Evolutionary conservation across 2,797 vertebrate genomes (phyloP).

Genomic region (Gymnothorax reevesii): DNA sequence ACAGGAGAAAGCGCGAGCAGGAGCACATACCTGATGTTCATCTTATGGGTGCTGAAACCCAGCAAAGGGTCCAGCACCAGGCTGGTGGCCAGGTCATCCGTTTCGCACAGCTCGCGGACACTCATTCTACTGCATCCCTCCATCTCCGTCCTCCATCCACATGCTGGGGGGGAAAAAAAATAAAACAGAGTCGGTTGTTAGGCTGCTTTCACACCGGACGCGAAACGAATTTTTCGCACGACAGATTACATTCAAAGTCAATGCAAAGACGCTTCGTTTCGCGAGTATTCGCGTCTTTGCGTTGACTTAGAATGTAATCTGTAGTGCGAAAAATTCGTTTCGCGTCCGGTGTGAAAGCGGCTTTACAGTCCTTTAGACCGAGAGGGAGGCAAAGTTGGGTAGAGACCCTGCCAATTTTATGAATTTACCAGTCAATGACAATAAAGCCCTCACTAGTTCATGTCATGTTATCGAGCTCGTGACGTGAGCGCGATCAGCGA

Average conservation of each 20-base stretch:
- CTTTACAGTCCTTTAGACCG: not conserved
- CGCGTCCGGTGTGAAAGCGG: no score
- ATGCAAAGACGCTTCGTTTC: no score
- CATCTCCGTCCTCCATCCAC: slow-evolving; percentile 81
- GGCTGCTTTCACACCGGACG: no score
- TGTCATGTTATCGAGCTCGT: not conserved
- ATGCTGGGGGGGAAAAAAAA: slow-evolving; percentile 62
- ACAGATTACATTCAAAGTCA: no score
- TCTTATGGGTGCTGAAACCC: slow-evolving; percentile 92
- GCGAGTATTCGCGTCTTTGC: no score
- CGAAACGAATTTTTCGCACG: no score
- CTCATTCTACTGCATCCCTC: slow-evolving; percentile 91
- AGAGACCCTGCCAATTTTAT: not conserved
- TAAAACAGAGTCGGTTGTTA: slow-evolving; percentile 4
- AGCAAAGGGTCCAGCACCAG: slow-evolving; percentile 87
- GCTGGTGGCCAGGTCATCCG: slow-evolving; percentile 89
- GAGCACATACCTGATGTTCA: slow-evolving; percentile 85
- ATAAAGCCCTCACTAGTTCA: slow-evolving; percentile 35
- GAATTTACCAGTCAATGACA: no score
- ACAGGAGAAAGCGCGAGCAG: not conserved
- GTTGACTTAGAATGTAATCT: no score
- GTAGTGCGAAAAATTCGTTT: no score
- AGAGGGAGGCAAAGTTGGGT: not conserved
- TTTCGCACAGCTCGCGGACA: slow-evolving; percentile 90
- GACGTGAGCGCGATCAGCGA: not conserved